Evolutionary conservation across 2,797 vertebrate genomes (phyloP).

Genomic region (Erethizon dorsatum): DNA sequence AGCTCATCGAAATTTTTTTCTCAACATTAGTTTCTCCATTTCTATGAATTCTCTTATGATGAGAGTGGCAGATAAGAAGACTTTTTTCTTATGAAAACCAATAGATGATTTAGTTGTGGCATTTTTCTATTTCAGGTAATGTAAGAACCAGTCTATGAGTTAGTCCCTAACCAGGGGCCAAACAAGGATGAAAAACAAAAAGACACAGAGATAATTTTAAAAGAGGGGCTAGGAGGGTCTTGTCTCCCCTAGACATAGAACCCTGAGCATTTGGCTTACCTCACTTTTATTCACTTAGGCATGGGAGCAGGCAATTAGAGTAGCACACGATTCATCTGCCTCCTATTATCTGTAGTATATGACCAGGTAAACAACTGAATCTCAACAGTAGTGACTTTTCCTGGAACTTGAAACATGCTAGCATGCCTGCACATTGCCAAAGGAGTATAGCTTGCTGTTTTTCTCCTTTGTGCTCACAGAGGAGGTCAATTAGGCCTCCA

Average conservation of each 20-base stretch:
- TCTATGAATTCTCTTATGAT: slow-evolving; percentile 37
- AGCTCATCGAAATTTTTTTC: slow-evolving; percentile 52
- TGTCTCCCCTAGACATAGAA: neutral
- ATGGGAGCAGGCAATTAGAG: neutral
- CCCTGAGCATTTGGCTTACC: neutral
- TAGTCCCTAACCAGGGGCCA: neutral
- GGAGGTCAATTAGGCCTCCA: neutral
- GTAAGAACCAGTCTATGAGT: neutral
- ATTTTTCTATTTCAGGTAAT: slow-evolving; percentile 61
- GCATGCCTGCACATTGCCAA: neutral
- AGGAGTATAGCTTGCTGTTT: neutral
- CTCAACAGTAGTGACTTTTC: neutral
- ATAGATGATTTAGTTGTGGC: neutral
- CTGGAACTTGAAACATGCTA: neutral
- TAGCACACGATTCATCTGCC: neutral
- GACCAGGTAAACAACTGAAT: neutral
- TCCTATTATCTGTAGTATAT: neutral
- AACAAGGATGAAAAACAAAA: neutral
- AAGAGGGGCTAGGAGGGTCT: neutral
- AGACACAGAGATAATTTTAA: neutral
- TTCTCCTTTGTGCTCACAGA: neutral
- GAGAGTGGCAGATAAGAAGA: neutral
- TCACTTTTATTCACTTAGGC: neutral
- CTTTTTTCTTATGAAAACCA: slow-evolving; percentile 46
- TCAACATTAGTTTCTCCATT: slow-evolving; percentile 54